These are phyloP conservation scores for Cryptocephalus moraei DNA, from an alignment of 2,888 invertebrate genomes.

Conservation along the genomic window DNA sequence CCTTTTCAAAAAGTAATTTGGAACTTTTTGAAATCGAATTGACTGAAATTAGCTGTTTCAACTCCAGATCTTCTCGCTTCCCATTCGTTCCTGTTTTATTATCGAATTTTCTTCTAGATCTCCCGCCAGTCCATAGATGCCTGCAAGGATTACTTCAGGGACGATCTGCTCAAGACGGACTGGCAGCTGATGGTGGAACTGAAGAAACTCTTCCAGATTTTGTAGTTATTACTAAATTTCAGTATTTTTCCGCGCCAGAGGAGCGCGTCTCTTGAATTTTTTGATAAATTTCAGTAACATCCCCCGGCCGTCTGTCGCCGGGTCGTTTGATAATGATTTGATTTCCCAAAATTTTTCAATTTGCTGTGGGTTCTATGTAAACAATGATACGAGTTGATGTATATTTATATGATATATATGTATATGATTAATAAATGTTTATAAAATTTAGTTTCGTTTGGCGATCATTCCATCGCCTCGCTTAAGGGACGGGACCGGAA, in stretches of 20 bases:
- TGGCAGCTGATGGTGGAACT: slow-evolving; percentile 98
- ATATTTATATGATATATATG: slow-evolving; percentile 11
- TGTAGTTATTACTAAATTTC: slow-evolving; percentile 45
- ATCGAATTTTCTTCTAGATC: slow-evolving; percentile 56
- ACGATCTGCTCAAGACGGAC: slow-evolving; percentile 91
- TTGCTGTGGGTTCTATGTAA: background rate
- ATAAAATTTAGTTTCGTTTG: slow-evolving; percentile 6
- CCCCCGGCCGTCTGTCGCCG: background rate
- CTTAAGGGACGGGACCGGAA: no score
- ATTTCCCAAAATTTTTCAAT: background rate
- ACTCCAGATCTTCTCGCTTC: no score
- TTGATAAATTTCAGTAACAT: background rate
- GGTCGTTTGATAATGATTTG: background rate
- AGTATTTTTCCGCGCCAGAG: slow-evolving; percentile 1
- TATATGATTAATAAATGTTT: slow-evolving; percentile 7
- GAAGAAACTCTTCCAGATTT: slow-evolving; percentile 93
- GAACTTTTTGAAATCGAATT: no score
- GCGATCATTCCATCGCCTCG: background rate
- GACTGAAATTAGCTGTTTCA: no score
- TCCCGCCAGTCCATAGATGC: slow-evolving; percentile 97
- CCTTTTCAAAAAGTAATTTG: no score
- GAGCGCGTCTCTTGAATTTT: slow-evolving; percentile 5
- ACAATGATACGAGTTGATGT: slow-evolving; percentile 4
- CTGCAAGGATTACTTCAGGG: slow-evolving; percentile 98
- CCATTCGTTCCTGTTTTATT: no score